phyloP scores from a whole-genome alignment of 2,888 invertebrate genomes.

The Drosophila anomalata region DNA sequence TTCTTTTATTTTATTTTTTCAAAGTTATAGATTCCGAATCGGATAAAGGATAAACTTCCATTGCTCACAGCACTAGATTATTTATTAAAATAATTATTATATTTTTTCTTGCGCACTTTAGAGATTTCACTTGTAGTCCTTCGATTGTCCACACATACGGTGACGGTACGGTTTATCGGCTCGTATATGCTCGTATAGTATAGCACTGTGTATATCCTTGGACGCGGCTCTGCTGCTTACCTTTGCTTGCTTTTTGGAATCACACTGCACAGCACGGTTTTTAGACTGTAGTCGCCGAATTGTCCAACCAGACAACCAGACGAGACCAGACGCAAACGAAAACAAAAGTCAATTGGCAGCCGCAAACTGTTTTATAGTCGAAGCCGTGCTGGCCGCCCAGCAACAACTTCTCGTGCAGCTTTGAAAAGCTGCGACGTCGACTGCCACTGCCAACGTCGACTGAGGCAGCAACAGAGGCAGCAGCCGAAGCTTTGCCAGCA shows the following conservation, averaged over 20 bases:
- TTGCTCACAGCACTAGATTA: slow-evolving; percentile 52
- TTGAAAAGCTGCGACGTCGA: slow-evolving; percentile 42
- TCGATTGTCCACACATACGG: slow-evolving; percentile 37
- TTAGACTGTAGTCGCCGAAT: slow-evolving; percentile 42
- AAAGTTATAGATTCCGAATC: slow-evolving; percentile 13
- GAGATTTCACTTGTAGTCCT: slow-evolving; percentile 54
- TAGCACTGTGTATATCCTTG: slow-evolving; percentile 65
- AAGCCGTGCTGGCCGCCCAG: slow-evolving; percentile 19
- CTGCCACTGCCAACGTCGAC: slow-evolving; percentile 1
- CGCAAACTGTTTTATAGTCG: slow-evolving; percentile 86
- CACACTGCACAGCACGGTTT: slow-evolving; percentile 48
- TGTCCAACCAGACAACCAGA: slow-evolving; percentile 80
- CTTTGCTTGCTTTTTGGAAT: slow-evolving; percentile 54
- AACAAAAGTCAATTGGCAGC: slow-evolving; percentile 84
- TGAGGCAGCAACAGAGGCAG: slow-evolving; percentile 28
- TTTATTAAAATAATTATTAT: slow-evolving; percentile 10
- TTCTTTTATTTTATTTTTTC: slow-evolving; percentile 15
- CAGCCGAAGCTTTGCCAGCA: slow-evolving; percentile 35
- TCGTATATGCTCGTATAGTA: background rate
- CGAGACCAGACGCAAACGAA: slow-evolving; percentile 84
- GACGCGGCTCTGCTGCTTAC: slow-evolving; percentile 57
- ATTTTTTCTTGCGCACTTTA: slow-evolving; percentile 28
- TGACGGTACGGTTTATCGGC: background rate
- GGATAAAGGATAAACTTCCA: slow-evolving; percentile 45
- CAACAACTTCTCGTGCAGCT: slow-evolving; percentile 40